A percentile compares a stretch with the other conserved stretches of the same genome.
phyloP scores from a whole-genome alignment of 2,113 vertebrate species.

The Hippocampus guttulatus region DNA sequence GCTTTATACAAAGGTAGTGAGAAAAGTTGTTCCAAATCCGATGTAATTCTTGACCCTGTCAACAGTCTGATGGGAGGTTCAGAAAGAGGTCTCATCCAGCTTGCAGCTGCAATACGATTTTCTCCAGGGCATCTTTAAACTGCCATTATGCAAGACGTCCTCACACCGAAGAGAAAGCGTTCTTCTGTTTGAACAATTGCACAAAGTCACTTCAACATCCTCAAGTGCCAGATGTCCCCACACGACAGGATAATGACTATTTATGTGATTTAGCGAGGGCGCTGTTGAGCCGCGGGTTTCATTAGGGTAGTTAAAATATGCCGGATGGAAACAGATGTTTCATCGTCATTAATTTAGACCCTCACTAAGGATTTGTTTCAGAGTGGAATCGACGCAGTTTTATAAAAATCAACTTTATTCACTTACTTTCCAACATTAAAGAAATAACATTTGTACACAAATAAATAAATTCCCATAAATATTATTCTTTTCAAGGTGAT shows the following conservation, averaged over 20 bases:
- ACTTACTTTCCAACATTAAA: constrained; percentile 7
- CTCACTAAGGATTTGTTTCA: not conserved
- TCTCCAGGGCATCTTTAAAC: constrained; percentile 32
- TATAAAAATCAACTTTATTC: constrained; percentile 55
- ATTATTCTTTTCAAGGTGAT: constrained; percentile 16
- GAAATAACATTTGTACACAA: constrained; percentile 16
- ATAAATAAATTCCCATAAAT: constrained; percentile 59
- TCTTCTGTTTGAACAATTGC: constrained; percentile 31
- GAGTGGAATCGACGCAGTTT: not conserved
- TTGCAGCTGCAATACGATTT: constrained; percentile 38
- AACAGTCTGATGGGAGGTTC: constrained; percentile 6
- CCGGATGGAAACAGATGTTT: constrained; percentile 12
- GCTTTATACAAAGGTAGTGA: no score
- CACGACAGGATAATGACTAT: constrained; percentile 3
- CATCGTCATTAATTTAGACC: not conserved
- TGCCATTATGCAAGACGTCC: constrained; percentile 23
- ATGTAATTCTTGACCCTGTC: not conserved
- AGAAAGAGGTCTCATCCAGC: constrained; percentile 15
- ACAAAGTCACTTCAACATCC: constrained; percentile 39
- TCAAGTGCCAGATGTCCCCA: constrained; percentile 33
- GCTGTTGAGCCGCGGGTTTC: constrained; percentile 12
- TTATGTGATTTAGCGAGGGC: constrained; percentile 1
- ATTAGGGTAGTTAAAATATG: constrained; percentile 7
- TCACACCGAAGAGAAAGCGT: constrained; percentile 3
- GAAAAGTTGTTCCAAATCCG: no score